phyloP scores from a whole-genome alignment of 2,797 vertebrate genomes.

The Mormyrus proboscirostris region DNA sequence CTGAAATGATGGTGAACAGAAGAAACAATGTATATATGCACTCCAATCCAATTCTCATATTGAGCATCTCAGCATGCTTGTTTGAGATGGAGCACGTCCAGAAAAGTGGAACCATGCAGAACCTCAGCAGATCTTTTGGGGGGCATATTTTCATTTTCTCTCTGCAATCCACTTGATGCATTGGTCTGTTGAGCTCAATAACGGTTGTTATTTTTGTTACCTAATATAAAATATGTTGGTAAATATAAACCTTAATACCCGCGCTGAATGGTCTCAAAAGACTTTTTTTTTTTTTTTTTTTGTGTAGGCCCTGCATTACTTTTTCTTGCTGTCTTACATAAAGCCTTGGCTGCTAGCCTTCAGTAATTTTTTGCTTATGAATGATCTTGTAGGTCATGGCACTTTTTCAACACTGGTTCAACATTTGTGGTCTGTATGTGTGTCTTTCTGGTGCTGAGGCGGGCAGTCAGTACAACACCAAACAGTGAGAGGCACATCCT shows the following conservation, averaged over 20 bases:
- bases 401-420: background rate
- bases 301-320: constrained; percentile 26
- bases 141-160: background rate
- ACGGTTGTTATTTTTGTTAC: background rate
- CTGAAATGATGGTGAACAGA: constrained; percentile 24
- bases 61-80: background rate
- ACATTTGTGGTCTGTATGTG: constrained; percentile 12
- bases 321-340: constrained; percentile 26
- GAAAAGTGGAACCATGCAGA: background rate
- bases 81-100: constrained; percentile 4
- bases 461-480: constrained; percentile 1
- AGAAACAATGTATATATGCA: background rate
- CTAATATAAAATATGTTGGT: background rate
- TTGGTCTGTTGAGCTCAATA: background rate
- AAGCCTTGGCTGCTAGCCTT: constrained; percentile 35
- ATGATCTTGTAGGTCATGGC: background rate
- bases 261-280: background rate
- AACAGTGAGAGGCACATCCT: background rate
- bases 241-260: background rate
- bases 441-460: background rate
- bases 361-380: constrained; percentile 34
- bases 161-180: background rate
- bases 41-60: background rate
- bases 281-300: background rate
- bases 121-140: background rate